Percentiles rank a stretch among this genome's conserved stretches.
Evolutionary conservation across 2,888 invertebrate species (phyloP).

Genomic region (Leucoma salicis): DNA sequence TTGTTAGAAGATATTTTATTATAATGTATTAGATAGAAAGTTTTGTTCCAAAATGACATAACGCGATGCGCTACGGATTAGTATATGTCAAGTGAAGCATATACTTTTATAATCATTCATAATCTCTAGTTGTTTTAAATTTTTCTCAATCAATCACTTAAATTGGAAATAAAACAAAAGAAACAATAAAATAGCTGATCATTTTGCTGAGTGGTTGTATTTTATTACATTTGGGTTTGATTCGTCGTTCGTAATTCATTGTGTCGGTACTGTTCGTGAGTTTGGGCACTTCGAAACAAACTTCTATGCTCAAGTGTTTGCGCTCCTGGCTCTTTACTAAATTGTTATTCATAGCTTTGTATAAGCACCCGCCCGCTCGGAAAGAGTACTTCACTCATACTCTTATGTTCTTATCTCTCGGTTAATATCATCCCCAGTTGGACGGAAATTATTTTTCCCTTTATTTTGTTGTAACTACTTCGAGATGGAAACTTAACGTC

Average conservation of each 20-base stretch:
- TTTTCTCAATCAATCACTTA: too few relatives aligned
- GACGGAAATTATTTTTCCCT: slow-evolving; percentile 61
- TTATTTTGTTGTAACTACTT: slow-evolving; percentile 53
- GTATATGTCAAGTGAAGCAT: too few relatives aligned
- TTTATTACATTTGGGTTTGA: slow-evolving; percentile 39
- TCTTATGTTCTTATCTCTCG: slow-evolving; percentile 56
- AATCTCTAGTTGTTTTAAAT: too few relatives aligned
- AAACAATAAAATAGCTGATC: slow-evolving; percentile 11
- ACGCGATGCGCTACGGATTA: too few relatives aligned
- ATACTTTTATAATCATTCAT: too few relatives aligned
- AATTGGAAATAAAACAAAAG: slow-evolving; percentile 4
- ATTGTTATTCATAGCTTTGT: slow-evolving; percentile 81
- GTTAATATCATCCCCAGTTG: slow-evolving; percentile 67
- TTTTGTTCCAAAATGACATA: too few relatives aligned
- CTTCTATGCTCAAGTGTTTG: slow-evolving; percentile 76
- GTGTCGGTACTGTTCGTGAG: slow-evolving; percentile 72
- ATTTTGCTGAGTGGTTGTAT: slow-evolving; percentile 21
- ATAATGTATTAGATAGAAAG: too few relatives aligned
- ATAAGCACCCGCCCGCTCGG: slow-evolving; percentile 63
- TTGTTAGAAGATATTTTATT: too few relatives aligned
- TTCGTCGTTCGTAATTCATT: slow-evolving; percentile 57
- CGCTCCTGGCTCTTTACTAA: slow-evolving; percentile 75
- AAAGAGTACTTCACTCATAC: slow-evolving; percentile 75
- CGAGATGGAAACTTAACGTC: slow-evolving; percentile 35
- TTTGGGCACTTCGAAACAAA: slow-evolving; percentile 78